These are phyloP conservation scores for Propithecus coquereli DNA, from an alignment of 2,113 vertebrate species.

Conservation along the genomic window DNA sequence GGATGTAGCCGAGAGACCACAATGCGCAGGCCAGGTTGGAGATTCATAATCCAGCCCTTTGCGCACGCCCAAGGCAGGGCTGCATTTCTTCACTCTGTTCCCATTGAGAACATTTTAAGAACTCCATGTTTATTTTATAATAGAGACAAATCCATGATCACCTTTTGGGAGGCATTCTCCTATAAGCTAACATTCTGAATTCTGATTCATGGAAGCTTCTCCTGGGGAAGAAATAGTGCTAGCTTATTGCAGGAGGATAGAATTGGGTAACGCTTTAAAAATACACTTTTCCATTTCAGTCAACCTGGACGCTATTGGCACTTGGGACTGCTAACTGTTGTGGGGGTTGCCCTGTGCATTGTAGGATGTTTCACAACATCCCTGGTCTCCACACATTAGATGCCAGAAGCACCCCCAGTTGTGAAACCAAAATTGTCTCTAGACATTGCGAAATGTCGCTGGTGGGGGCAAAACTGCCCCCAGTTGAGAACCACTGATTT, in stretches of 20 bases:
- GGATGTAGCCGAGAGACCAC: neutral
- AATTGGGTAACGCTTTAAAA: neutral
- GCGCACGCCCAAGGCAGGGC: accelerated
- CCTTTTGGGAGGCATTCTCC: neutral
- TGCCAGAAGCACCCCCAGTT: neutral
- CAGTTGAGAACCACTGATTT: neutral
- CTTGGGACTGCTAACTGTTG: neutral
- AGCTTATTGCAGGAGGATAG: neutral
- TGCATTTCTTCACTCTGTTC: neutral
- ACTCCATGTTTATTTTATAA: neutral
- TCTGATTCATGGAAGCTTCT: neutral
- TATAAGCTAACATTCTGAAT: neutral
- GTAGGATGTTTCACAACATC: neutral
- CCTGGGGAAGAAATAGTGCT: neutral
- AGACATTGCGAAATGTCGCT: neutral
- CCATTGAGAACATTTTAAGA: neutral
- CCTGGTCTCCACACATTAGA: neutral
- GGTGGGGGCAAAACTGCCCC: neutral
- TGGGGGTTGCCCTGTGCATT: too few species aligned
- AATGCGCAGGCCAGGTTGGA: neutral
- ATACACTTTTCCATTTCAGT: too few species aligned
- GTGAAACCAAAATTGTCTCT: neutral
- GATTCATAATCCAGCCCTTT: neutral
- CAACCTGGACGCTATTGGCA: neutral
- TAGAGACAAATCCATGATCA: neutral